These are phyloP conservation scores for Gerris lacustris DNA, from an alignment of 2,888 invertebrate genomes.

Conservation along the genomic window DNA sequence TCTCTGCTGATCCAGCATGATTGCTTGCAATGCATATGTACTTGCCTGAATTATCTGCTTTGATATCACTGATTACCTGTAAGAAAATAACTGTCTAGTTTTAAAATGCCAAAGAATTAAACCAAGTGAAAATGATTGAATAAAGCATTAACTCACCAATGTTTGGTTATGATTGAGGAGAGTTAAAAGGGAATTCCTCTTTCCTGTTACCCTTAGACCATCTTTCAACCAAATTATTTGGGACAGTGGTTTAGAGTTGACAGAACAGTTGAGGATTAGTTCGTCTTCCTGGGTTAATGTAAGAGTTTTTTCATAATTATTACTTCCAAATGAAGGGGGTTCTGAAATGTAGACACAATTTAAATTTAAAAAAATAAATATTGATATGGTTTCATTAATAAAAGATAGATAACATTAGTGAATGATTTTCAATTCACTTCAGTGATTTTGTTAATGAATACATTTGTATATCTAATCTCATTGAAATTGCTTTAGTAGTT, in stretches of 20 bases:
- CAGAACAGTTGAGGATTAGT: slow-evolving; percentile 33
- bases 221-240: slow-evolving; percentile 39
- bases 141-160: slow-evolving; percentile 10
- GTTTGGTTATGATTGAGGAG: slow-evolving; percentile 13
- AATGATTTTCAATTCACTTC: too few relatives aligned
- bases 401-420: too few relatives aligned
- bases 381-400: too few relatives aligned
- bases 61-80: slow-evolving; percentile 14
- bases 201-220: slow-evolving; percentile 10
- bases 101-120: too few relatives aligned
- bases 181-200: slow-evolving; percentile 7
- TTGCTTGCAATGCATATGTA: slow-evolving; percentile 50
- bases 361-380: slow-evolving; percentile 17
- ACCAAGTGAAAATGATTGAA: too few relatives aligned
- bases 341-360: slow-evolving; percentile 9
- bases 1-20: slow-evolving; percentile 44
- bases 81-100: background rate
- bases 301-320: background rate
- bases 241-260: slow-evolving; percentile 38
- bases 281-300: slow-evolving; percentile 11
- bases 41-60: slow-evolving; percentile 39
- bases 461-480: too few relatives aligned
- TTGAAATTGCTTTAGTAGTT: too few relatives aligned
- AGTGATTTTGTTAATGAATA: too few relatives aligned
- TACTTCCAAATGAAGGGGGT: slow-evolving; percentile 5